These are phyloP conservation scores for Eumerus sabulonum DNA, from an alignment of 2,888 invertebrate genomes.

Conservation along the genomic window DNA sequence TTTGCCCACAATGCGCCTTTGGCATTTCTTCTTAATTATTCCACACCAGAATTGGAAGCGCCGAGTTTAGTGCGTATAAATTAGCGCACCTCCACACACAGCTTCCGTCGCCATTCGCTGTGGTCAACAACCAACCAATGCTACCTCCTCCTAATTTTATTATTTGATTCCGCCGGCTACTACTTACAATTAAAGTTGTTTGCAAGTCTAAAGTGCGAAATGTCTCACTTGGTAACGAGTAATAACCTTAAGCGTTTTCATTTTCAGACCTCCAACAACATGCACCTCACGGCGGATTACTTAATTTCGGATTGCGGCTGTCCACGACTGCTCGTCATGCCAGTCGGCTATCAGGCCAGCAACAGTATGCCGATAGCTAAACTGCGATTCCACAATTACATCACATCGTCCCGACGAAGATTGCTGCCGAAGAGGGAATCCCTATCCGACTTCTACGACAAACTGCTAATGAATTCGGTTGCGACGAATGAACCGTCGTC, in stretches of 20 bases:
- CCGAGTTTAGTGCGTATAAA: conserved; percentile 1
- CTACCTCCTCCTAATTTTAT: neutral
- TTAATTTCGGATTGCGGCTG: conserved; percentile 75
- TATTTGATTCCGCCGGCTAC: neutral
- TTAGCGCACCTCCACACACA: conserved; percentile 18
- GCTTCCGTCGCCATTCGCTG: conserved; percentile 7
- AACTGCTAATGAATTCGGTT: conserved; percentile 70
- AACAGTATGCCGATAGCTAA: conserved; percentile 31
- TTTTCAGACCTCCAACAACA: conserved; percentile 4
- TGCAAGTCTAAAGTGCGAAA: conserved; percentile 17
- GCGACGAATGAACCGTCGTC: conserved; percentile 19
- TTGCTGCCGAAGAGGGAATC: conserved; percentile 74
- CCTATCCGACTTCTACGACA: conserved; percentile 73
- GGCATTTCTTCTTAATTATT: conserved; percentile 38
- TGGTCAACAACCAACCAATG: conserved; percentile 13
- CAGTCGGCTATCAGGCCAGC: conserved; percentile 25
- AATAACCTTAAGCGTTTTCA: too few species aligned
- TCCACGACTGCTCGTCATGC: conserved; percentile 69
- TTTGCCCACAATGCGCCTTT: neutral
- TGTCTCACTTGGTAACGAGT: conserved; percentile 33
- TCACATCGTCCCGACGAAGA: conserved; percentile 62
- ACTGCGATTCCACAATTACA: conserved; percentile 50
- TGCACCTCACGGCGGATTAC: conserved; percentile 74
- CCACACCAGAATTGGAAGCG: conserved; percentile 45
- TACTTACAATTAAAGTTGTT: conserved; percentile 23